A percentile compares a stretch with the other conserved stretches of the same genome.
phyloP scores from a whole-genome alignment of 2,797 vertebrate genomes.

The Acestrorhynchus altus region DNA sequence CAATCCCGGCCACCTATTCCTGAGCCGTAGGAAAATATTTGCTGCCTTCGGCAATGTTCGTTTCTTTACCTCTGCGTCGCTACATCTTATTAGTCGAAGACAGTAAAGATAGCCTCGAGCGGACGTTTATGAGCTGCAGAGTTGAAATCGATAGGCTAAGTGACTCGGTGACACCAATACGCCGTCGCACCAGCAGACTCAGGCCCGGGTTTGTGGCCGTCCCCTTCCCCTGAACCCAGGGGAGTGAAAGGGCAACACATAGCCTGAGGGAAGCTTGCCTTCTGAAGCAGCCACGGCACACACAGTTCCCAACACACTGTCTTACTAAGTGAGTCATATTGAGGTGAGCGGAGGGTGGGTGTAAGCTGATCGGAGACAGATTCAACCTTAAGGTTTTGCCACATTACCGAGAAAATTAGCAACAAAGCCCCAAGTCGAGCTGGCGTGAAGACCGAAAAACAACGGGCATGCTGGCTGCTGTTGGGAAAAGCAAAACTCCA shows the following conservation, averaged over 20 bases:
- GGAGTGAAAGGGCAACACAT: not conserved
- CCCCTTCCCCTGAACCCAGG: constrained; percentile 1
- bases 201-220: not conserved
- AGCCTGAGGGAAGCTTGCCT: not conserved
- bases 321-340: not conserved
- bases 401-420: not conserved
- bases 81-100: constrained; percentile 10
- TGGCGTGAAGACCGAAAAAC: not conserved
- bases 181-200: no score
- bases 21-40: not conserved
- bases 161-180: not conserved
- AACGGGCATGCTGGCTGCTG: not conserved
- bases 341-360: no score
- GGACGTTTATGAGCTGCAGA: not conserved
- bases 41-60: not conserved
- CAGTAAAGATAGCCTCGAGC: constrained; percentile 4
- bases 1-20: not conserved
- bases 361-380: not conserved
- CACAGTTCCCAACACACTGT: not conserved
- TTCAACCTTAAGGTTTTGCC: not conserved
- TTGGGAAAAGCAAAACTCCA: not conserved
- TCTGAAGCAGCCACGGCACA: not conserved
- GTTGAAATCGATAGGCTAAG: constrained; percentile 11
- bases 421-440: not conserved
- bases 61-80: no score